These are phyloP conservation scores for Cacatua alba DNA, from an alignment of 2,113 vertebrate genomes.

Conservation along the genomic window DNA sequence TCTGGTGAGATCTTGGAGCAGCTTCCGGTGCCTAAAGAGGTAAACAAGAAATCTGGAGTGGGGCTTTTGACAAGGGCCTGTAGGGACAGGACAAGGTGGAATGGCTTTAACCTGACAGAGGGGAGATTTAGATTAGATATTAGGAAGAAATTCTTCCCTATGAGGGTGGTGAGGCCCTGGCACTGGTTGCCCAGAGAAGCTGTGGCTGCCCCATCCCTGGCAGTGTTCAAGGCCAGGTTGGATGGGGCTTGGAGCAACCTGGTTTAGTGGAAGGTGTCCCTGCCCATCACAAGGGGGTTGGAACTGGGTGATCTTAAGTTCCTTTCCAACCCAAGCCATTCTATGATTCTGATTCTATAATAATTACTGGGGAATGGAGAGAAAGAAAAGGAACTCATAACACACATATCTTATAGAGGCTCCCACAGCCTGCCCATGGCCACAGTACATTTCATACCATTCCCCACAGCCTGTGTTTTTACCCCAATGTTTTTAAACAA, in stretches of 20 bases:
- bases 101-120: neutral
- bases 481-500: neutral
- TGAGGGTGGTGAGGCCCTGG: neutral
- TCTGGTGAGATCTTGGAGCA: neutral
- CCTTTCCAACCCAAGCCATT: neutral
- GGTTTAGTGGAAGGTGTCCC: neutral
- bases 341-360: neutral
- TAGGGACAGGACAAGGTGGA: neutral
- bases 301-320: neutral
- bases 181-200: neutral
- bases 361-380: neutral
- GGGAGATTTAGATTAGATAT: neutral
- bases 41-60: neutral
- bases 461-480: neutral
- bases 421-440: accelerated
- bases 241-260: neutral
- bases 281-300: neutral
- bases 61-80: neutral
- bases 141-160: neutral
- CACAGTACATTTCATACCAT: accelerated
- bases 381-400: neutral
- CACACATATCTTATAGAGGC: neutral
- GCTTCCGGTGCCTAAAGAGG: neutral
- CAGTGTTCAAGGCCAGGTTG: neutral
- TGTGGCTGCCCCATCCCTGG: neutral